Base-by-base conservation (phyloP, 2,888 invertebrate species). In the Eupithecia dodoneata region DNA sequence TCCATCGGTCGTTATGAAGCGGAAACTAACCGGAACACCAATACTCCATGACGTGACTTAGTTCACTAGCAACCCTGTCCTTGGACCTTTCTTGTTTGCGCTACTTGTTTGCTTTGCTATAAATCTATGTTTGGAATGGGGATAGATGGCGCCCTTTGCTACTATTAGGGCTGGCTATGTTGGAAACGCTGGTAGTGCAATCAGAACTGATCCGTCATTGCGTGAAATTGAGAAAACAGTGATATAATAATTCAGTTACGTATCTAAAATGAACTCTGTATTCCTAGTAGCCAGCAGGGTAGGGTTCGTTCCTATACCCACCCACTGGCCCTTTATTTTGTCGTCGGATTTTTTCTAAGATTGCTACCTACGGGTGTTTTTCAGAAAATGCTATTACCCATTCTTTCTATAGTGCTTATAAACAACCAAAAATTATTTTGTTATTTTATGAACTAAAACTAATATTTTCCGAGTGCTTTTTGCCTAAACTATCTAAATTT, bases 1-100 rank as follows among this genome's bases (percentile, higher is more conserved):
- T 86, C 88, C 87, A 90, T 91, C 89, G 90, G 85, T 84, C 84
- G 87, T 88, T 88, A 89, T 87, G 85, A 86, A 83, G 82, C 88
- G 90, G 90, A 90, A 91, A 91, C 90, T 85, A 85, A 85, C 86
- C 86, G 89, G 88, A 88, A 87, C 86, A 84, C 81, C 80, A 82
- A 83, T 84, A 81, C 81, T 83, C 81, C 79, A 78, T 83, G 81
- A 82, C 81, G 80, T 80, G 81, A 78, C 79, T 79, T 78, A 78
- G 75, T 80, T 80, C 74, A 74, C 73, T 65, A 76, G 71, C 73
- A 78, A 73, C 77, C 77, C 81, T 77, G 79, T 75, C 78, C 77
- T 79, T 79, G 76, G 80, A 73, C 74, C 76, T 63, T 80, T 75
- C 74, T 78, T 81, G 76, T 81, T 79, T 80, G 80, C 74, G 78